Conservation (phyloP, 2,113 vertebrate genomes). For the Erythrocercus mccallii region DNA sequence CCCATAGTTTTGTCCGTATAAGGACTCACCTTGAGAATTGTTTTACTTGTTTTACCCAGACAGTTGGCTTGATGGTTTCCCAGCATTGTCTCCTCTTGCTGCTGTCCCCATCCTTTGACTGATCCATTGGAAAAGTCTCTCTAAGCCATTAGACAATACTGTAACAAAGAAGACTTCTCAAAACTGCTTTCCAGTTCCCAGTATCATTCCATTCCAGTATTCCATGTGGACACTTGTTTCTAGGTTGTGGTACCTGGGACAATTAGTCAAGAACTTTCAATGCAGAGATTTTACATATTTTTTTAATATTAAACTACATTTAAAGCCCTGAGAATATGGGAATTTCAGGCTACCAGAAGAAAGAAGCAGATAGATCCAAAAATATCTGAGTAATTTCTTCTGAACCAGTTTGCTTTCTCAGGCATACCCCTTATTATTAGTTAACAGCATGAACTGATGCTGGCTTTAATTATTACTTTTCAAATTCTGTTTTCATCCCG, state of each 20-base stretch:
- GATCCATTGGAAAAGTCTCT: not conserved
- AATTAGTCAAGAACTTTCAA: not conserved
- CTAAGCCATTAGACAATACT: not conserved
- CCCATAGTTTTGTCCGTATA: not conserved
- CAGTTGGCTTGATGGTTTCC: not conserved
- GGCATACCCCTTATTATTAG: not conserved
- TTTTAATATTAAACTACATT: not conserved
- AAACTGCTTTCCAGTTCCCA: not conserved
- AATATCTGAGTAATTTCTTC: constrained; percentile 33
- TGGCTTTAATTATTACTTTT: not conserved
- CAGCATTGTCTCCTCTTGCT: not conserved
- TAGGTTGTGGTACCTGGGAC: not conserved
- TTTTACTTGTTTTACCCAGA: not conserved
- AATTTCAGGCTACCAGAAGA: not conserved
- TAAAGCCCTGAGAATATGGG: not conserved
- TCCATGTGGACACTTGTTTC: not conserved
- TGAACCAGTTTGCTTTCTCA: not conserved
- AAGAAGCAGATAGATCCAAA: not conserved
- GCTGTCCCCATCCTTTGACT: not conserved
- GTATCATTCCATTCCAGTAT: not conserved
- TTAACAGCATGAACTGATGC: not conserved
- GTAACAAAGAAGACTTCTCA: not conserved
- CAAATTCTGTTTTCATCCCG: not conserved
- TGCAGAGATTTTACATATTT: not conserved
- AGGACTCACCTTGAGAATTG: not conserved